Evolutionary conservation across 2,888 invertebrate species (phyloP), one percentile per base, ranked within the genome.

Genomic region (Craniophora ligustri): DNA sequence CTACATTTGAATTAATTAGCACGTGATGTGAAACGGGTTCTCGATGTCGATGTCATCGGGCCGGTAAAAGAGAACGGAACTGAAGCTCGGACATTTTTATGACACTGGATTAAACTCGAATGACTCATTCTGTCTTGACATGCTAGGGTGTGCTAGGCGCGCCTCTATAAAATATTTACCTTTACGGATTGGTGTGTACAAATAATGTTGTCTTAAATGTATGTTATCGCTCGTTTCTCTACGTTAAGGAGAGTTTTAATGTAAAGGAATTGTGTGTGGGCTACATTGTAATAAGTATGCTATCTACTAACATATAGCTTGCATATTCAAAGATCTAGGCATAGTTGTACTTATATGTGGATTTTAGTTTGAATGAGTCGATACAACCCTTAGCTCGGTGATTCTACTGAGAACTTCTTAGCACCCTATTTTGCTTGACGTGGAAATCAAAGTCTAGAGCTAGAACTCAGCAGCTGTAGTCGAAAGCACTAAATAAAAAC

Each of bases 1-100:
- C 92, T 85, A 91, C 91, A 82, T 86, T 82, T 75, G 88, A 89
- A 91, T 91, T 91, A 92, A 92, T 92, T 92, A 92, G 89, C 91
- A 91, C 87, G 78, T 85, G 84, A 85, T 82, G 86, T 79, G 84
- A 82, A 88, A 90, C 89, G 77, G 81, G 91, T 91, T 91, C 81
- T 87, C 79, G 82, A 87, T 86, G 74, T 73, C 78, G 83, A 87
- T 86, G 87, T 87, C 86, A 87, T 87, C 79, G 86, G 79, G 87
- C 84, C 78, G 79, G 81, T 79, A 82, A 88, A 86, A 88, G 85
- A 76, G 82, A 87, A 87, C 86, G 85, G 83, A 87, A 85, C 86
- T 87, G 84, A 88, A 84, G 72, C 78, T 84, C 84, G 79, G 85
- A 85, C 81, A 80, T 81, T 86, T 90, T 91, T 89, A 90, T 84